A percentile compares a stretch with the other conserved stretches of the same genome.
Evolutionary conservation across 2,797 vertebrate species (phyloP).

Genomic region (Gorsachius magnificus): DNA sequence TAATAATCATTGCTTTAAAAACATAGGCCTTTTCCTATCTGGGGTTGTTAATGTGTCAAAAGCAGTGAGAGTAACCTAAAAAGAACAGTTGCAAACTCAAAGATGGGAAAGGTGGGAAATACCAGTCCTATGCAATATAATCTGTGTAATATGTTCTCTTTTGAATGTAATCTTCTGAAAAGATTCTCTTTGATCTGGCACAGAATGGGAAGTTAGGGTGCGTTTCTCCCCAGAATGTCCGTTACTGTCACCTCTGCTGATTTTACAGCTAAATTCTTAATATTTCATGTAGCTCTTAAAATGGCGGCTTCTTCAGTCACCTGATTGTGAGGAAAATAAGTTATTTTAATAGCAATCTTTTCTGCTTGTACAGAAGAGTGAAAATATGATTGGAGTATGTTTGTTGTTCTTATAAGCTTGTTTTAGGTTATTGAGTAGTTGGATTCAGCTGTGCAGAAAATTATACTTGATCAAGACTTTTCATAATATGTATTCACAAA

Average conservation of each 20-base stretch:
- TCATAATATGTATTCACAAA: not conserved
- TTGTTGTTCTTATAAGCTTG: slow-evolving; percentile 24
- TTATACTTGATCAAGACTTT: slow-evolving; percentile 21
- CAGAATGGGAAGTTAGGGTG: not conserved
- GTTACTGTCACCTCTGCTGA: not conserved
- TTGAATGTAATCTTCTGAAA: not conserved
- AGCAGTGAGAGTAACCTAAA: not conserved
- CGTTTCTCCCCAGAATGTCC: fast-evolving
- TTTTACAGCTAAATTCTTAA: not conserved
- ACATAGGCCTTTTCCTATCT: not conserved
- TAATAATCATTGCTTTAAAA: not conserved
- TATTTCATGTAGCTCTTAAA: not conserved
- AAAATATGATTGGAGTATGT: not conserved
- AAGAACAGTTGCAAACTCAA: not conserved
- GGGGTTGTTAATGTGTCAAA: not conserved
- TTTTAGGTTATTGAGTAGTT: not conserved
- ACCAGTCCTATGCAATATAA: not conserved
- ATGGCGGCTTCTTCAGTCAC: not conserved
- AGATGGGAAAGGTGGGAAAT: not conserved
- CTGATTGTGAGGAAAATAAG: not conserved
- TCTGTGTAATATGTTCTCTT: not conserved
- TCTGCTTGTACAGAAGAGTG: not conserved
- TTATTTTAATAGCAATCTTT: not conserved
- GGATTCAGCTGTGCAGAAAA: slow-evolving; percentile 23
- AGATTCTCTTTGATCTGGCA: not conserved